A percentile compares a stretch with the other conserved stretches of the same genome.
Conservation (phyloP, 53 echinoderm and acorn worm species). For the Echinometra lucunter region DNA sequence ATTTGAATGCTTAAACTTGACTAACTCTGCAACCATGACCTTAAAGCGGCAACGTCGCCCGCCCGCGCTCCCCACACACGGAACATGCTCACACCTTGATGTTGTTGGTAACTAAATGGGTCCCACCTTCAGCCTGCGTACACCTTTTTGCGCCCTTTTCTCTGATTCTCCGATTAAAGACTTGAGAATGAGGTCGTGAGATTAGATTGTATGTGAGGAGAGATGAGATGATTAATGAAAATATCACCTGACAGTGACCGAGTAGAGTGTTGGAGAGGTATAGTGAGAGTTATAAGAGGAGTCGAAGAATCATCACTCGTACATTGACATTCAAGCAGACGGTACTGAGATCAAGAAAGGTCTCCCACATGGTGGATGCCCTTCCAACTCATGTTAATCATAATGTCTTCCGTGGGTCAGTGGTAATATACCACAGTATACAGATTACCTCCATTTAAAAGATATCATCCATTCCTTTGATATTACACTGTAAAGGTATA, state of each 20-base stretch:
- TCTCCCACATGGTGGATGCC: constrained; percentile 2
- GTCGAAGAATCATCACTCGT: background rate
- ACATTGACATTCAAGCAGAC: constrained; percentile 41
- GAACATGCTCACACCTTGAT: constrained; percentile 6
- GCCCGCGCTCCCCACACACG: background rate
- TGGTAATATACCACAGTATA: background rate
- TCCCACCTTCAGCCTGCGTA: constrained; percentile 4
- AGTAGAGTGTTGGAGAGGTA: background rate
- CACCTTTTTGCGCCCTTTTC: constrained; percentile 31
- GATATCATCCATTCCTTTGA: background rate
- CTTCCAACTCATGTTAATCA: background rate
- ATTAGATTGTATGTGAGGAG: constrained; percentile 42
- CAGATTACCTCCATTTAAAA: background rate
- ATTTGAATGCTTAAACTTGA: background rate
- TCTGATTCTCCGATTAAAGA: constrained; percentile 39
- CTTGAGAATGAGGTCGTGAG: constrained; percentile 44
- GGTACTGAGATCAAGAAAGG: background rate
- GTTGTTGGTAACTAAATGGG: background rate
- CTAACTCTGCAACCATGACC: constrained; percentile 5
- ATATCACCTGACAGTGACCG: constrained; percentile 42
- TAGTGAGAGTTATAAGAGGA: background rate
- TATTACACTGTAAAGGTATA: background rate
- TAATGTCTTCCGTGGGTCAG: constrained; percentile 2
- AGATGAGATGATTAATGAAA: constrained; percentile 65
- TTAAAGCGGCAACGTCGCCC: background rate